Base-by-base conservation (phyloP, 1,140 invertebrate species). In the Brachionus calyciflorus region DNA sequence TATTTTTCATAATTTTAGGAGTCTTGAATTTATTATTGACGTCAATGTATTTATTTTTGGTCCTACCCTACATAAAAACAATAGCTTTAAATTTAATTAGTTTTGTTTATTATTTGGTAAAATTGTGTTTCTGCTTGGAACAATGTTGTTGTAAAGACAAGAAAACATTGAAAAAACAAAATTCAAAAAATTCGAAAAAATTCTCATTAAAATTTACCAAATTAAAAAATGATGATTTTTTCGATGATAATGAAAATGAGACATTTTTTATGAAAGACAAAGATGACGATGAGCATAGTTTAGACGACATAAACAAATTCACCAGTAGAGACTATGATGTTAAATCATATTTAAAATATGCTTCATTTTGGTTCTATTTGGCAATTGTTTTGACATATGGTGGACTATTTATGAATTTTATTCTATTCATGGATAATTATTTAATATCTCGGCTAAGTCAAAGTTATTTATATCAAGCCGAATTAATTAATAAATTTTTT, bases 401-500 rank as follows among this genome's bases (percentile, higher is more conserved):
- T 21, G 60, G 60, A 44, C n/a, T 44, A 44, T 41, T 65, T 41
- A 3, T 65, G 4, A 65, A 65, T 24, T 65, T 65, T 65, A 41
- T 26, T 41, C 60, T 65, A 17, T 65, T 44, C 37, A 65, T 65
- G 60, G 60, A 65, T 37, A 65, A 44, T 17, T 65, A 65, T 24
- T 65, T 65, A 19, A 26, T 65, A 10, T 65, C 60, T 10, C 40
- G 60, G 10, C 37, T 65, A 4, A 65, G 37, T n/a, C 4, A 65
- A 21, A 24, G 19, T 17, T 44, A 44, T 44, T 44, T 65, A 24
- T 44, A 65, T 17, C 60, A 65, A 44, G 60, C 30, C 4, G 60
- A 65, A 41, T 65, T 65, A 19, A 44, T 65, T 26, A 65, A 65
- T n/a, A 65, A 65, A 37, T 65, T 65, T 65, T 65, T 65, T 44